Base-by-base conservation (phyloP, 1,140 invertebrate species). In the Dendrolimus kikuchii region DNA sequence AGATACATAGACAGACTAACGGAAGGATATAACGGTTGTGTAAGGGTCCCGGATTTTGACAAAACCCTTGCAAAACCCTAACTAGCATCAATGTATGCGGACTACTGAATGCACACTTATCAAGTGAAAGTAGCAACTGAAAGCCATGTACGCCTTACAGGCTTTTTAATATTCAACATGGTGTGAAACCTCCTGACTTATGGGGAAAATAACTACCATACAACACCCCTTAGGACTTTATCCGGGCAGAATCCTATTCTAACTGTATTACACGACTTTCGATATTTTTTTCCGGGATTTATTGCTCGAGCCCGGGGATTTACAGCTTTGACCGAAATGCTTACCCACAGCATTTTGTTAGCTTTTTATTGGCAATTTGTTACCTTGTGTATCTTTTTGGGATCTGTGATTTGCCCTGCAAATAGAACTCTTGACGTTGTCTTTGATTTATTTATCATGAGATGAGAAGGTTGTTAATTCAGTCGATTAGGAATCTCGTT, bases 351-450 rank as follows among this genome's bases (percentile, higher is more conserved):
- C 68, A 73, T 77, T 81, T 77, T 74, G 76, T 77, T 79, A 77
- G 72, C 71, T 77, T 81, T 81, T 81, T 81, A 81, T 79, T 75
- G 78, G 65, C 74, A 79, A 74, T 81, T 81, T 74, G 69, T 76
- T 77, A 77, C 74, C 72, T 74, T 70, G 66, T 77, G 68, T 81
- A 74, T 81, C 71, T 77, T 68, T 73, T 68, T 64, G 60, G 64
- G 60, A 71, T 69, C 61, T 62, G 65, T 68, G 64, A 68, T 77
- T 67, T 65, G 56, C 55, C 57, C 59, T 64, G 54, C 64, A 68
- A 74, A 80, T 77, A 66, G 70, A 64, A 60, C 68, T 66, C 64
- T 76, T 74, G 69, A 72, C 60, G 62, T 64, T 47, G 48, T 57
- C 50, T 59, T 57, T 65, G 51, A 58, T 55, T 64, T 60, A 53